Base-by-base conservation (phyloP, 2,113 vertebrate species). In the Nothoprocta pentlandii region DNA sequence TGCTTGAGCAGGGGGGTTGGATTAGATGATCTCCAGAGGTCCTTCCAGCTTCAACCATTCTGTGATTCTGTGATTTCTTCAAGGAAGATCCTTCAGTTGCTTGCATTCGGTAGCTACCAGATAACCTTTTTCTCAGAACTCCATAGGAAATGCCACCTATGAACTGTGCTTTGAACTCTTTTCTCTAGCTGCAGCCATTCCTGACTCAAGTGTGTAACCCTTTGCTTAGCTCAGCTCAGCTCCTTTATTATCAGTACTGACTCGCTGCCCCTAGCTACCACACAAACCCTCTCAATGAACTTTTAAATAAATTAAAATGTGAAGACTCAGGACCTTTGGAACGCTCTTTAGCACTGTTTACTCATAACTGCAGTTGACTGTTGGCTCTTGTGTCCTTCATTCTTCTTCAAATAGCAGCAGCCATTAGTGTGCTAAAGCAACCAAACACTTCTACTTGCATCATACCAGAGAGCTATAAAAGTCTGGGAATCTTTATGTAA, bases 141-240 rank as follows among this genome's bases (percentile, higher is more conserved):
- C 56, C 1, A 0, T 25, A 41, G 56, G 41, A 51, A 85, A 42
- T 8, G 8, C 54, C 39, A 71, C 49, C 32, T 76, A 49, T 78
- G 71, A 64, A 0, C n/a, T 63, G 3, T 58, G 10, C n/a, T 78
- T 54, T 70, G 36, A n/a, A 53, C 47, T 67, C 41, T 86, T 26
- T 71, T 87, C 67, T 80, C 83, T 42, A 67, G 34, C 53, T 75
- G 61, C 73, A 88, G 68, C 71, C 85, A 34, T 78, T 92, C 82
- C 93, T 94, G 93, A 90, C 76, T 94, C 69, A 51, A 53, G n/a
- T 42, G 30, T 90, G 78, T 75, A 39, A 39, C 82, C 71, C 42
- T 71, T 92, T 90, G 76, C 90, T 95, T 92, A 92, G 87, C 89
- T 94, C 87, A 95, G 93, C 91, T 88, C 36, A 39, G 89, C 61